phyloP scores from a whole-genome alignment of 2,888 invertebrate genomes.

The Cylindroiulus punctatus region DNA sequence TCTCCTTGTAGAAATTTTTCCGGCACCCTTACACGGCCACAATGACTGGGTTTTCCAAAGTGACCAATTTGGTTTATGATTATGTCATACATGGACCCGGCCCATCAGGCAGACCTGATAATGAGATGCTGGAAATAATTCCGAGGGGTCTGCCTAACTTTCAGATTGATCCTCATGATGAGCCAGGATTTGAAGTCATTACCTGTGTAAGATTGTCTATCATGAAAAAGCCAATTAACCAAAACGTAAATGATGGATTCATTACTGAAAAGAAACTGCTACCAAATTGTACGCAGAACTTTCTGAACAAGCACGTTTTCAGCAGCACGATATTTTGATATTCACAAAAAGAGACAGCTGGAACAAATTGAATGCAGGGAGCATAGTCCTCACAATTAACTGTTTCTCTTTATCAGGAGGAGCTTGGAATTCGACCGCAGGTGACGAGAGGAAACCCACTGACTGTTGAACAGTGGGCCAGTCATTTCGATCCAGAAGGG shows the following conservation, averaged over 20 bases:
- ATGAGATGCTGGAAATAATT: constrained; percentile 74
- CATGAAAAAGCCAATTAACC: too few relatives aligned
- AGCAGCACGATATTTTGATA: too few relatives aligned
- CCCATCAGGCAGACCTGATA: constrained; percentile 72
- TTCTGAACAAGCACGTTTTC: constrained; percentile 61
- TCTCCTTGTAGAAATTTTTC: constrained; percentile 67
- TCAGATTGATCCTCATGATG: constrained; percentile 64
- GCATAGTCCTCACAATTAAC: neutral
- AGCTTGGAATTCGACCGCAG: constrained; percentile 76
- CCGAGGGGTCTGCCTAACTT: constrained; percentile 66
- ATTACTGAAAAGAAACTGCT: neutral
- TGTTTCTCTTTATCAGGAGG: constrained; percentile 61
- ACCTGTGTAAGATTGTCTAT: constrained; percentile 63
- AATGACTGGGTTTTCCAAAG: constrained; percentile 85
- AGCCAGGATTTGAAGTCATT: constrained; percentile 67
- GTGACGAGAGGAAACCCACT: constrained; percentile 79
- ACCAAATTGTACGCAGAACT: constrained; percentile 76
- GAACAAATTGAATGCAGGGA: neutral
- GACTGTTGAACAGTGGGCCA: constrained; percentile 82
- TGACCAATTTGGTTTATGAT: constrained; percentile 79
- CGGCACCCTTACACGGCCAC: constrained; percentile 84
- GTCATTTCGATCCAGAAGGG: constrained; percentile 82
- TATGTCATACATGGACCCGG: constrained; percentile 58
- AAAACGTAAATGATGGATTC: too few relatives aligned
- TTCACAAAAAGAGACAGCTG: neutral